These are phyloP conservation scores for Peromyscus attwateri DNA, from an alignment of 2,797 vertebrate species.

Conservation along the genomic window DNA sequence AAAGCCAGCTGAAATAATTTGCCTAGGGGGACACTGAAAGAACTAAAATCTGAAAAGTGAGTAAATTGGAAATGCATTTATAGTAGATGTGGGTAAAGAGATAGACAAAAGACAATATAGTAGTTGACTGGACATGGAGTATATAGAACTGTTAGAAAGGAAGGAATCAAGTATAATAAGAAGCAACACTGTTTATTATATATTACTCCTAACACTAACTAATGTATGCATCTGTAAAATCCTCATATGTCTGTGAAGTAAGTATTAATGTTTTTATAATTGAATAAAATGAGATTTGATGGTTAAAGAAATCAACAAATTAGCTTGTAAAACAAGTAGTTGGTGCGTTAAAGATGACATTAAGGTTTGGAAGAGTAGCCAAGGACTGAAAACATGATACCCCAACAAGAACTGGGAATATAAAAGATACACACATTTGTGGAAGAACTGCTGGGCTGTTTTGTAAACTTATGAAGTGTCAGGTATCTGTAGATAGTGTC, in stretches of 20 bases:
- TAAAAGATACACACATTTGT: not conserved
- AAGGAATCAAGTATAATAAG: constrained; percentile 4
- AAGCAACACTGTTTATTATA: not conserved
- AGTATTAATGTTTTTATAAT: constrained; percentile 28
- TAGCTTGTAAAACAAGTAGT: not conserved
- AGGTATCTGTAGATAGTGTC: too few relatives aligned
- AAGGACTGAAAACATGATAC: not conserved
- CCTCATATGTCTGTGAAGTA: not conserved
- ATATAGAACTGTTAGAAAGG: not conserved
- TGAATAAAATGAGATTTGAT: constrained; percentile 34
- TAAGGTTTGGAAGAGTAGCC: not conserved
- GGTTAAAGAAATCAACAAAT: not conserved
- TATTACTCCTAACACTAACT: not conserved
- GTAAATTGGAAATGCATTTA: constrained; percentile 2
- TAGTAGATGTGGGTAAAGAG: not conserved
- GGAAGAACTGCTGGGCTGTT: not conserved
- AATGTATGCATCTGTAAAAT: not conserved
- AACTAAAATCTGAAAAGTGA: constrained; percentile 24
- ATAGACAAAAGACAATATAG: not conserved
- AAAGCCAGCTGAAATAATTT: constrained; percentile 48
- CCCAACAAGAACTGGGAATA: not conserved
- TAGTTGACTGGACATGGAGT: not conserved
- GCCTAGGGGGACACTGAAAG: not conserved
- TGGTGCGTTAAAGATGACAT: not conserved
- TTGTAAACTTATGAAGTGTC: not conserved